Evolutionary conservation across 1,140 invertebrate genomes (phyloP), one percentile per base, ranked within the genome.

Genomic region (Ruditapes philippinarum): DNA sequence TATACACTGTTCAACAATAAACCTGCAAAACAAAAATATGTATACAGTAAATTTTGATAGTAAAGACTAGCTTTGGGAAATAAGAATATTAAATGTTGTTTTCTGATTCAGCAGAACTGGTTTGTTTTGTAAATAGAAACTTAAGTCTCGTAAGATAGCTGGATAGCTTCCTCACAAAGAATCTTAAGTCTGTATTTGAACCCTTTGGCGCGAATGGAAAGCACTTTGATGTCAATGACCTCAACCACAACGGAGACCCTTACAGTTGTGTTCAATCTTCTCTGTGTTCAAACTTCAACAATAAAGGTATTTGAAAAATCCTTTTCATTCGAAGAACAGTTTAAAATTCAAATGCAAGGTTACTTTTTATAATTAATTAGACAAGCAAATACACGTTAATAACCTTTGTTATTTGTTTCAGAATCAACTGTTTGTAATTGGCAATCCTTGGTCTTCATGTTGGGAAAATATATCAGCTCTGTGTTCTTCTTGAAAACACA

Each of bases 401-500:
- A 28, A 84, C 82, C 82, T 84, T 54, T 84, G n/a, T 7, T 36
- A 0, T 54, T 65, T 1, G 81, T 31, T n/a, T 83, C 33, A 0
- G 62, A 22, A 38, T 25, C 36, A 28, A 84, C 42, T 31, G 82
- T 19, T 40, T 33, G 25, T 22, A 84, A 38, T 36, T 5, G 9
- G n/a, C 11, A 7, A 17, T 42, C 57, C 4, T 73, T 68, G 1
- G 25, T 22, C 40, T 74, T 84, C 0, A 36, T 12, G 11, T n/a
- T 33, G 17, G 36, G n/a, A 28, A 84, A 84, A 25, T 70, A 51
- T n/a, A 84, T n/a, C 2, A 84, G 45, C 31, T 84, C 65, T 51
- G 42, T 49, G 45, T 74, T 84, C 65, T 84, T 84, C 62, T 84
- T 84, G 28, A 73, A 73, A 5, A 84, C 28, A 22, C 31, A 40